Percentiles rank a stretch among this genome's conserved stretches.
Conservation (phyloP, 2,113 vertebrate genomes). For the Stigmatopora nigra region DNA sequence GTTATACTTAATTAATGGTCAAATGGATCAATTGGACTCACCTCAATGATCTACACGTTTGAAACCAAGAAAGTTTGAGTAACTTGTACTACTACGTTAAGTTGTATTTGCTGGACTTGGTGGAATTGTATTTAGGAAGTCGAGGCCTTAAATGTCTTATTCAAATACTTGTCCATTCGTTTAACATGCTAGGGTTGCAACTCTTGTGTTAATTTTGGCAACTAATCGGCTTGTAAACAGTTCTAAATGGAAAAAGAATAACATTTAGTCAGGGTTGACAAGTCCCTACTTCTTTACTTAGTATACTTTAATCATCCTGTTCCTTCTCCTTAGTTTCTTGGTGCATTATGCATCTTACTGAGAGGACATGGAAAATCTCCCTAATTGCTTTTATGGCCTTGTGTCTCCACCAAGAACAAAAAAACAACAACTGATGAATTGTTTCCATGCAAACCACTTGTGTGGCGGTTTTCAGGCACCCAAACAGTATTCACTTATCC, state of each 20-base stretch:
- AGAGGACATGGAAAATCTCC: slow-evolving; percentile 30
- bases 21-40: slow-evolving; percentile 35
- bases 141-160: slow-evolving; percentile 1
- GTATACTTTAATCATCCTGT: slow-evolving; percentile 22
- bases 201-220: slow-evolving; percentile 1
- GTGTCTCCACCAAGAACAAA: slow-evolving; percentile 15
- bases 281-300: slow-evolving; percentile 13
- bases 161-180: background rate
- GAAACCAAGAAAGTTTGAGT: slow-evolving; percentile 31
- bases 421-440: slow-evolving; percentile 1
- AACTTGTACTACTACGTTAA: slow-evolving; percentile 24
- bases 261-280: slow-evolving; percentile 7
- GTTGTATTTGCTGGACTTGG: slow-evolving; percentile 17
- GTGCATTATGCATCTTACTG: slow-evolving; percentile 7
- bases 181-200: background rate
- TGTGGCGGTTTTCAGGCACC: background rate
- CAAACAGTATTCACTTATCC: background rate
- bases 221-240: slow-evolving; percentile 8
- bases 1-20: slow-evolving; percentile 11
- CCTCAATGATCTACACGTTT: slow-evolving; percentile 19
- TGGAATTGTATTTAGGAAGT: slow-evolving; percentile 16
- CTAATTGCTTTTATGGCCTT: slow-evolving; percentile 23
- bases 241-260: slow-evolving; percentile 10
- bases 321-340: slow-evolving; percentile 14
- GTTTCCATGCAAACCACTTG: slow-evolving; percentile 9